Conservation (phyloP, 2,888 invertebrate species). For the Diogma glabrata region DNA sequence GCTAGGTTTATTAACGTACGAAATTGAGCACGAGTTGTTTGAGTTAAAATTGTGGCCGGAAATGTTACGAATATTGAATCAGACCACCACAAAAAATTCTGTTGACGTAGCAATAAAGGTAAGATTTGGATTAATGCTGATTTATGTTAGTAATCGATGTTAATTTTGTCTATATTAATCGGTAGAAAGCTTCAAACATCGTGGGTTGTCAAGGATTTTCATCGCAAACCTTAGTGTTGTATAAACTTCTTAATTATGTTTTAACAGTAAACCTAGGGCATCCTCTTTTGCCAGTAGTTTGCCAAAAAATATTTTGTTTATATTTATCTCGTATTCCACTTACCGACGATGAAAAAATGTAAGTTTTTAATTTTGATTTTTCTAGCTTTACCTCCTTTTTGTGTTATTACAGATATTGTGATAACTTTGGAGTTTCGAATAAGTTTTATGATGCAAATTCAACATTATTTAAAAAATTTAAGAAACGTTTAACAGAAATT, state of each 20-base stretch:
- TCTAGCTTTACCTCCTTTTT: no score
- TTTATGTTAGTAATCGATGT: conserved; percentile 7
- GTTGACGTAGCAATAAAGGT: conserved; percentile 59
- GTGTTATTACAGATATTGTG: not conserved
- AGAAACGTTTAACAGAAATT: conserved; percentile 52
- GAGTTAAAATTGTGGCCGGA: conserved; percentile 59
- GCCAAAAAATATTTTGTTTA: conserved; percentile 65
- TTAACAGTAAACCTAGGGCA: conserved; percentile 54
- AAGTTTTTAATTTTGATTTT: no score
- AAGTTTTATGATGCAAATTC: conserved; percentile 63
- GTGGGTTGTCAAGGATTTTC: conserved; percentile 43
- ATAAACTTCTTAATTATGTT: conserved; percentile 64
- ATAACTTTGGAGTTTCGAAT: conserved; percentile 47
- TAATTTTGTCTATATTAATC: conserved; percentile 20
- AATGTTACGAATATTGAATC: conserved; percentile 40
- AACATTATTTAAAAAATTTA: conserved; percentile 56
- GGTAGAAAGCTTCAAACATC: conserved; percentile 44
- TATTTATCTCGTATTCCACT: conserved; percentile 51
- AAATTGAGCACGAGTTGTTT: conserved; percentile 51
- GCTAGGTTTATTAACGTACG: conserved; percentile 54
- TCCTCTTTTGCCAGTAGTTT: conserved; percentile 55
- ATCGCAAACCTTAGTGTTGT: conserved; percentile 48
- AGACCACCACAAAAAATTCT: conserved; percentile 42
- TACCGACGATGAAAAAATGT: conserved; percentile 25
- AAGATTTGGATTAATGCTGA: conserved; percentile 10